A percentile compares a stretch with the other conserved stretches of the same genome.
Conservation (phyloP, 2,888 invertebrate species). For the Euclidia mi region DNA sequence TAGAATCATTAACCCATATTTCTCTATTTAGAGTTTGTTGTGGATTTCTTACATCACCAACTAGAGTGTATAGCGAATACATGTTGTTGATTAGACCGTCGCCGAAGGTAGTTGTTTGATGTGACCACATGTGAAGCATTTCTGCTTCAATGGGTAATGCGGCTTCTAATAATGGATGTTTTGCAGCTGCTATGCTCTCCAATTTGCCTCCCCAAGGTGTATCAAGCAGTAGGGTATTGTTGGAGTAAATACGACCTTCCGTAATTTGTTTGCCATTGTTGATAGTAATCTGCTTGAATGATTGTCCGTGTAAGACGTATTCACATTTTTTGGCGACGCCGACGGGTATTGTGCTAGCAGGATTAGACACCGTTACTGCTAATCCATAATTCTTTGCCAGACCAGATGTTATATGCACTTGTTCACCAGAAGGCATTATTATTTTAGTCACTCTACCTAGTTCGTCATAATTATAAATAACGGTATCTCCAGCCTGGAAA, state of each 20-base stretch:
- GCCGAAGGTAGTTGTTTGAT: slow-evolving; percentile 94
- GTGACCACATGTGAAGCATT: slow-evolving; percentile 97
- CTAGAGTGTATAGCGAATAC: slow-evolving; percentile 95
- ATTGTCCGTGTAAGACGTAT: slow-evolving; percentile 91
- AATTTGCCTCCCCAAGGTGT: slow-evolving; percentile 94
- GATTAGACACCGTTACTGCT: slow-evolving; percentile 92
- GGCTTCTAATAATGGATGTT: slow-evolving; percentile 95
- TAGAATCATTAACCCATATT: slow-evolving; percentile 97
- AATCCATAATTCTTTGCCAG: slow-evolving; percentile 94
- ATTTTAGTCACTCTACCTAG: slow-evolving; percentile 96
- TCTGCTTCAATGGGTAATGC: slow-evolving; percentile 96
- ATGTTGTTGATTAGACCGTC: slow-evolving; percentile 93
- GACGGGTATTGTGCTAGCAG: slow-evolving; percentile 87
- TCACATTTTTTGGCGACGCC: slow-evolving; percentile 90
- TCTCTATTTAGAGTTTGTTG: slow-evolving; percentile 96
- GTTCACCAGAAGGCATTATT: slow-evolving; percentile 97
- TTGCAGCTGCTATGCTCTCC: slow-evolving; percentile 94
- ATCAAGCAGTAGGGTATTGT: slow-evolving; percentile 94
- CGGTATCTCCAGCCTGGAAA: slow-evolving; percentile 94
- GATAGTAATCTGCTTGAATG: slow-evolving; percentile 92
- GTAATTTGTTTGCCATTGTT: slow-evolving; percentile 93
- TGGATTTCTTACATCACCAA: slow-evolving; percentile 95
- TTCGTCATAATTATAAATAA: slow-evolving; percentile 97
- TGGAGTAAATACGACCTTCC: slow-evolving; percentile 93
- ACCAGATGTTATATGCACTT: slow-evolving; percentile 94